Evolutionary conservation across 1,140 invertebrate species (phyloP), one percentile per base, ranked within the genome.

Genomic region (Macrotrachela quadricornifera): DNA sequence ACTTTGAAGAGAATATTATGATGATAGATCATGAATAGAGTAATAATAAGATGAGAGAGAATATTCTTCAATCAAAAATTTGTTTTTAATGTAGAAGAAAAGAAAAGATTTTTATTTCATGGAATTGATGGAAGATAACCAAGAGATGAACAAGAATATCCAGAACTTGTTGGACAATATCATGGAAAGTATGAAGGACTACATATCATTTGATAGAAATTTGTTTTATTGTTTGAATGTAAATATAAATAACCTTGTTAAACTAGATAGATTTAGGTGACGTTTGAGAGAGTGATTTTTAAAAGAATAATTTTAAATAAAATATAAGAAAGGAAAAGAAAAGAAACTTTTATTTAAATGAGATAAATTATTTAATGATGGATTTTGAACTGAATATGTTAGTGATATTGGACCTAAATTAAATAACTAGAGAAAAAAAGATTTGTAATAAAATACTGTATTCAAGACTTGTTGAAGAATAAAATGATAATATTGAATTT

Each of bases 71-170:
- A n/a, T n/a, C n/a, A n/a, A n/a, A 64, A 17, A 61, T 63, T 58
- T 58, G 30, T 49, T 54, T 12, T 61, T 63, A 11, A 64, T 64
- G 1, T 57, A 62, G 52, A 63, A 66, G 49, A 57, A 58, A 43
- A 57, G 79, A 81, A 66, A n/a, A n/a, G n/a, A n/a, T n/a, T n/a
- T n/a, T n/a, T 85, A 85, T 47, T 78, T 78, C 55, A 59, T 9
- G 64, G 64, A 44, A 56, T 60, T 8, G 64, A 64, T 60, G 12
- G 61, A 58, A 50, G 85, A 80, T 49, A 76, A 10, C 46, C 42
- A 30, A 53, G 55, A 57, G 49, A 51, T 15, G 54, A 41, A 0
- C 46, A 46, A 4, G 60, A n/a, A 55, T 71, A 73, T 38, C 39
- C 49, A 8, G 59, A 58, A 39, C 50, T 54, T 12, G 62, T 63